Percentiles rank a stretch among this genome's conserved stretches.
Evolutionary conservation across 1,140 invertebrate species (phyloP).

Genomic region (Dryas iulia): DNA sequence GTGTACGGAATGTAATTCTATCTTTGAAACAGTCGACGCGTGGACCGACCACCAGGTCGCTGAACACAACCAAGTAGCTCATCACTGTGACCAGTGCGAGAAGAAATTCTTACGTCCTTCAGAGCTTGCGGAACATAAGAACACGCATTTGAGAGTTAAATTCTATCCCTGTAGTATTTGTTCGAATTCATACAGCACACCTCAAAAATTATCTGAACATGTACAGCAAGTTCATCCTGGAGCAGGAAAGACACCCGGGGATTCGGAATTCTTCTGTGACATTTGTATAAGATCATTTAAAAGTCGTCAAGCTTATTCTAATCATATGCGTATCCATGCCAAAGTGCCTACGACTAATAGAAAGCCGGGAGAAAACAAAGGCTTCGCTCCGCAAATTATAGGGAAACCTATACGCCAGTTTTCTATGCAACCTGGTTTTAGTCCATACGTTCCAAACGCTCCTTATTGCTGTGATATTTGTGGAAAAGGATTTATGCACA

Average conservation of each 20-base stretch:
- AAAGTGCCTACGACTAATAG: slow-evolving; percentile 75
- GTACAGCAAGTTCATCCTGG: slow-evolving; percentile 75
- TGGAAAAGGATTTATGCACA: slow-evolving; percentile 81
- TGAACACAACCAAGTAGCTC: slow-evolving; percentile 76
- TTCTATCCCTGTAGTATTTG: slow-evolving; percentile 83
- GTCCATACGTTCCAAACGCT: slow-evolving; percentile 62
- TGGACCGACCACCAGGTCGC: slow-evolving; percentile 81
- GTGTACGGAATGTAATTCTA: slow-evolving; percentile 81
- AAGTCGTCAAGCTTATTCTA: slow-evolving; percentile 77
- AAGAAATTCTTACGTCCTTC: slow-evolving; percentile 81
- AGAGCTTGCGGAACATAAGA: slow-evolving; percentile 83
- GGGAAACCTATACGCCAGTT: slow-evolving; percentile 69
- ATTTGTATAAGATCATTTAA: slow-evolving; percentile 76
- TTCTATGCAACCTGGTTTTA: slow-evolving; percentile 54
- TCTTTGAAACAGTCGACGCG: slow-evolving; percentile 78
- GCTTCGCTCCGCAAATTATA: slow-evolving; percentile 65
- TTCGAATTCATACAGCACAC: slow-evolving; percentile 82
- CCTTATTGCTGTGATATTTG: slow-evolving; percentile 82
- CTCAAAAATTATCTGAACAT: slow-evolving; percentile 80
- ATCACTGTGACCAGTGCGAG: slow-evolving; percentile 83
- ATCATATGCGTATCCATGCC: slow-evolving; percentile 79
- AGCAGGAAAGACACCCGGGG: slow-evolving; percentile 31
- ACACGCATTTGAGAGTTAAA: slow-evolving; percentile 84
- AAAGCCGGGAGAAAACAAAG: slow-evolving; percentile 61
- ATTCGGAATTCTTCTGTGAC: slow-evolving; percentile 73